Conservation (phyloP, 2,113 vertebrate species). For the Numida meleagris region DNA sequence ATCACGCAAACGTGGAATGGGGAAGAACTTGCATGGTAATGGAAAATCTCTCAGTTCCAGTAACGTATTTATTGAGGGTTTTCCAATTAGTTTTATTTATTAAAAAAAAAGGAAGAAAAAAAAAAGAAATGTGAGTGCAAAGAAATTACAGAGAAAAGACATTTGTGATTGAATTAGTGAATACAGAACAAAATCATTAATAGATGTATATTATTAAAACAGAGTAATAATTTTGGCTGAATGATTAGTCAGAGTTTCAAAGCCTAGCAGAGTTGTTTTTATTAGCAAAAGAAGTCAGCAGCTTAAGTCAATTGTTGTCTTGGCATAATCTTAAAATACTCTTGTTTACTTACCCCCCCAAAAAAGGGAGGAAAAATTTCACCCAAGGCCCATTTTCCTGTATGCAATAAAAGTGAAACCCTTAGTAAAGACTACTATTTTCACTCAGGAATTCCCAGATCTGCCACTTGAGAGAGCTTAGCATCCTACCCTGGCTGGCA, state of each 20-base stretch:
- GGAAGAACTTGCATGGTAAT: slow-evolving; percentile 10
- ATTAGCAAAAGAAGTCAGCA: slow-evolving; percentile 40
- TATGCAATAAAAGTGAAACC: neutral
- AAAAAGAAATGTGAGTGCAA: slow-evolving; percentile 29
- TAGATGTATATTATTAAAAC: slow-evolving; percentile 56
- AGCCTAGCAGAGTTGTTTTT: slow-evolving; percentile 19
- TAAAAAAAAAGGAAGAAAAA: neutral
- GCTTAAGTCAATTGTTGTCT: neutral
- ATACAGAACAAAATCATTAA: slow-evolving; percentile 49
- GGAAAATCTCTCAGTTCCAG: slow-evolving; percentile 28
- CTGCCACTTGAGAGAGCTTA: neutral
- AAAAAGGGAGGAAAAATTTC: neutral
- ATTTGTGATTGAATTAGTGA: slow-evolving; percentile 43
- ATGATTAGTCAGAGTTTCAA: slow-evolving; percentile 41
- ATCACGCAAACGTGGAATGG: slow-evolving; percentile 13
- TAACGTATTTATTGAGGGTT: slow-evolving; percentile 54
- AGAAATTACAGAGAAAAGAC: slow-evolving; percentile 25
- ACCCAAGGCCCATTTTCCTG: neutral
- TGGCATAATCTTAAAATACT: slow-evolving; percentile 2
- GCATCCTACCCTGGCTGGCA: neutral
- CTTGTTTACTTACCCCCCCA: neutral
- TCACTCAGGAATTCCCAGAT: neutral
- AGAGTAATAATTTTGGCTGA: slow-evolving; percentile 22
- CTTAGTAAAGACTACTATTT: neutral
- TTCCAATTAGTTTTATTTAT: slow-evolving; percentile 45